phyloP scores from a whole-genome alignment of 2,797 vertebrate genomes.

The Orestias chungarensis region DNA sequence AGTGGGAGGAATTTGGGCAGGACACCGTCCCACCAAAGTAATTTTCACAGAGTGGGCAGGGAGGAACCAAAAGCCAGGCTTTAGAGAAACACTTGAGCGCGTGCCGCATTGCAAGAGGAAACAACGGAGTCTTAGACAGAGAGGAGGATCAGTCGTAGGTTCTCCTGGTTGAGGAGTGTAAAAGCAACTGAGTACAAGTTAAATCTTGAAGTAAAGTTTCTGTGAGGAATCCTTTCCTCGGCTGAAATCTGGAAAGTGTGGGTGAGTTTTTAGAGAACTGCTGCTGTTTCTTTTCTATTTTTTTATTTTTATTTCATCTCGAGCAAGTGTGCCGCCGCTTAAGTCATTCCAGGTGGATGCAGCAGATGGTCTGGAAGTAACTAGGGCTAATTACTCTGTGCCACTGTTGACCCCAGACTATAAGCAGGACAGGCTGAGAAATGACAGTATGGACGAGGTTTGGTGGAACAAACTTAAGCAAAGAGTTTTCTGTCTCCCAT shows the following conservation, averaged over 20 bases:
- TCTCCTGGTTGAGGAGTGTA: conserved; percentile 52
- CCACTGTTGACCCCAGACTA: conserved; percentile 70
- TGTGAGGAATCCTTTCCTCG: conserved; percentile 49
- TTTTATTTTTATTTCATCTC: conserved; percentile 14
- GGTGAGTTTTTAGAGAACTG: conserved; percentile 69
- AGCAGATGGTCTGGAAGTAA: conserved; percentile 72
- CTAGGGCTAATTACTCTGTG: conserved; percentile 62
- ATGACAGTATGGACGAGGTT: conserved; percentile 22
- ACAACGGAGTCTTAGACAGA: conserved; percentile 48
- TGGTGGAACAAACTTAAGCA: conserved; percentile 40
- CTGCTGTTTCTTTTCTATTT: conserved; percentile 9
- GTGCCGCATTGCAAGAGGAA: conserved; percentile 57
- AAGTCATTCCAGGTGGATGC: conserved; percentile 59
- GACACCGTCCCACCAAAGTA: conserved; percentile 77
- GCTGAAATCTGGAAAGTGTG: conserved; percentile 47
- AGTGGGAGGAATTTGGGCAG: conserved; percentile 77
- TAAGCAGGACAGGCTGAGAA: conserved; percentile 46
- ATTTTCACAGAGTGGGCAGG: conserved; percentile 76
- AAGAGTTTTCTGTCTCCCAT: conserved; percentile 17
- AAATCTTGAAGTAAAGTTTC: conserved; percentile 19
- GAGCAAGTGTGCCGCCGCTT: conserved; percentile 35
- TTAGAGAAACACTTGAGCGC: conserved; percentile 75
- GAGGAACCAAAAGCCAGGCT: conserved; percentile 81
- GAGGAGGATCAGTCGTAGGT: conserved; percentile 30
- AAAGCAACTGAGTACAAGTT: conserved; percentile 32